A percentile compares a stretch with the other conserved stretches of the same genome.
Evolutionary conservation across 2,888 invertebrate species (phyloP).

Genomic region (Leucophenga maculata): DNA sequence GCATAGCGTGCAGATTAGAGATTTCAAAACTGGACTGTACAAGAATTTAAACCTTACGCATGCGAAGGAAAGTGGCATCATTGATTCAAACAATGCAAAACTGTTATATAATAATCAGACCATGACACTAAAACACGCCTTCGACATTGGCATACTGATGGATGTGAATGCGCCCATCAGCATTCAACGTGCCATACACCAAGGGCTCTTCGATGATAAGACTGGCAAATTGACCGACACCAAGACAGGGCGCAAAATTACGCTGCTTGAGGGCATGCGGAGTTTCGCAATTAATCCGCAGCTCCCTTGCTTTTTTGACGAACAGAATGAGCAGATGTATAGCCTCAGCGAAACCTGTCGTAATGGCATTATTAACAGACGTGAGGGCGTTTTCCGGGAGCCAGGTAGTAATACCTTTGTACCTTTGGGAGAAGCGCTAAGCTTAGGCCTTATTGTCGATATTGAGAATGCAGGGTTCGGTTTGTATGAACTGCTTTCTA

Average conservation of each 20-base stretch:
- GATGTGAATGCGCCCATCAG: constrained; percentile 88
- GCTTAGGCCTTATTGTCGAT: constrained; percentile 86
- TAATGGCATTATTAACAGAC: constrained; percentile 84
- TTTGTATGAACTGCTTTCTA: constrained; percentile 83
- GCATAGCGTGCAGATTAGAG: constrained; percentile 86
- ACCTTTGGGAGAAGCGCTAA: constrained; percentile 82
- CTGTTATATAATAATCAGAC: constrained; percentile 78
- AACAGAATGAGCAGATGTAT: constrained; percentile 80
- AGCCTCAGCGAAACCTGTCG: constrained; percentile 86
- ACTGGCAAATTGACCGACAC: constrained; percentile 89
- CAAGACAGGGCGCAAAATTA: constrained; percentile 83
- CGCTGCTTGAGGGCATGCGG: constrained; percentile 87
- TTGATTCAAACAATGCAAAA: constrained; percentile 81
- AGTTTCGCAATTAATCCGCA: constrained; percentile 86
- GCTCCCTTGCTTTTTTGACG: constrained; percentile 86
- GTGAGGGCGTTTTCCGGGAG: constrained; percentile 84
- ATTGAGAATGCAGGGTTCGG: constrained; percentile 88
- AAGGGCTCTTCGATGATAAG: constrained; percentile 86
- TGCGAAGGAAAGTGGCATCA: constrained; percentile 83
- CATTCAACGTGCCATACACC: constrained; percentile 87
- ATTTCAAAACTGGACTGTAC: constrained; percentile 82
- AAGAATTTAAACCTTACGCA: constrained; percentile 84
- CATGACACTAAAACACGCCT: constrained; percentile 83
- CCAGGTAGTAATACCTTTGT: constrained; percentile 79
- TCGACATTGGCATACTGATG: constrained; percentile 84